A percentile compares a stretch with the other conserved stretches of the same genome.
These are phyloP conservation scores for Drosophila putrida DNA, from an alignment of 2,888 invertebrate genomes.

Conservation along the genomic window DNA sequence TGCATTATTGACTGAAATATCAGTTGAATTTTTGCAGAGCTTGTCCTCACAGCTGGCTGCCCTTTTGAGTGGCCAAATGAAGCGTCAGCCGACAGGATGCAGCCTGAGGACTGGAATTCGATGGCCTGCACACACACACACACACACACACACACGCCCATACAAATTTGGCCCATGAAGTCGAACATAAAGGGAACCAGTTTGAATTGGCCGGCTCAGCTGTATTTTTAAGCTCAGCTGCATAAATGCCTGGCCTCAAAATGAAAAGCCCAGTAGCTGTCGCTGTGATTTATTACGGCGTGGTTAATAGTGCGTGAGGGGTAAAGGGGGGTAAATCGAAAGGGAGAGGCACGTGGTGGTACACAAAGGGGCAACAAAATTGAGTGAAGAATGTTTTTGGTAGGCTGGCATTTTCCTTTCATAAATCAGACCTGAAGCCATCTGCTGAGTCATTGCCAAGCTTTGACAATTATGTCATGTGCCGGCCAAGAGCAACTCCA, in stretches of 20 bases:
- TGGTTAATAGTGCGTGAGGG: slow-evolving; percentile 34
- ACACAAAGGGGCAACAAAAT: neutral
- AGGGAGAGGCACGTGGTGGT: slow-evolving; percentile 4
- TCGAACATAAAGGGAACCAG: slow-evolving; percentile 24
- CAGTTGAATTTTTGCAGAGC: neutral
- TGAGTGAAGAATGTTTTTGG: slow-evolving; percentile 5
- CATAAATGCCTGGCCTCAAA: slow-evolving; percentile 32
- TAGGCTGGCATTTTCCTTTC: slow-evolving; percentile 6
- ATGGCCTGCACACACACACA: slow-evolving; percentile 8
- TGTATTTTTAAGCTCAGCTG: slow-evolving; percentile 14
- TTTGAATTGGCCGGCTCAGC: slow-evolving; percentile 20
- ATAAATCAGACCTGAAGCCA: slow-evolving; percentile 55
- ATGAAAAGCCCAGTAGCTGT: slow-evolving; percentile 74
- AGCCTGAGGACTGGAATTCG: slow-evolving; percentile 25
- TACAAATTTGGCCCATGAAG: slow-evolving; percentile 8
- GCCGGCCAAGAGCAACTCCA: slow-evolving; percentile 40
- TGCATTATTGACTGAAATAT: slow-evolving; percentile 20
- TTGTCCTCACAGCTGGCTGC: slow-evolving; percentile 19
- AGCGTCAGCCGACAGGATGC: slow-evolving; percentile 23
- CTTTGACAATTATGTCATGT: slow-evolving; percentile 62
- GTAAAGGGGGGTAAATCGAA: neutral
- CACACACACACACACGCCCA: neutral
- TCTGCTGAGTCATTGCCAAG: slow-evolving; percentile 36
- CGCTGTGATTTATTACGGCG: slow-evolving; percentile 69
- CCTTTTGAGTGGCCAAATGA: slow-evolving; percentile 23